These are phyloP conservation scores for Eurois occulta DNA, from an alignment of 2,888 invertebrate genomes.

Conservation along the genomic window DNA sequence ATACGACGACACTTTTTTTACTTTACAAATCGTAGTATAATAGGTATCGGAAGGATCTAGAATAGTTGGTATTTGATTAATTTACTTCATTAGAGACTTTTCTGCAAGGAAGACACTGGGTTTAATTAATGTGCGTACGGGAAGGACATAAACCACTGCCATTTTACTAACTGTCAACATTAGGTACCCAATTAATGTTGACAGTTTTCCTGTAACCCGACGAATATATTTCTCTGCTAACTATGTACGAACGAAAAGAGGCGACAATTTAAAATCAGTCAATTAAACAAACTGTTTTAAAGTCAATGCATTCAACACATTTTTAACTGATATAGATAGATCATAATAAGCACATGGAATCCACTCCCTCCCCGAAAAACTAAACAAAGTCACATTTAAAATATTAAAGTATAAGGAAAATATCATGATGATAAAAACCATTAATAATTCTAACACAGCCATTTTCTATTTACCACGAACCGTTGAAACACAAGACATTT, in stretches of 20 bases:
- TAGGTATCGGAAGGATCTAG: background rate
- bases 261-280: background rate
- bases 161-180: background rate
- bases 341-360: too few relatives aligned
- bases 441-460: conserved; percentile 14
- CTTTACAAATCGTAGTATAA: background rate
- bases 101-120: background rate
- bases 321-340: background rate
- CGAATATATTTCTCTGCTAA: background rate
- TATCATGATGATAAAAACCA: conserved; percentile 5
- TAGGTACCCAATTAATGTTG: too few relatives aligned
- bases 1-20: background rate
- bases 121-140: background rate
- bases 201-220: too few relatives aligned
- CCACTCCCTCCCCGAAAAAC: background rate
- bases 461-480: conserved; percentile 11
- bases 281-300: background rate
- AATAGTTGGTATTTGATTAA: background rate
- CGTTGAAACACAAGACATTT: conserved; percentile 20
- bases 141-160: background rate
- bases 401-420: background rate
- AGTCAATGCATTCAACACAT: background rate
- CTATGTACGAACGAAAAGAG: background rate
- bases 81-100: background rate
- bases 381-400: background rate